These are phyloP conservation scores for Agrotis exclamationis DNA, from an alignment of 2,888 invertebrate species.

Conservation along the genomic window DNA sequence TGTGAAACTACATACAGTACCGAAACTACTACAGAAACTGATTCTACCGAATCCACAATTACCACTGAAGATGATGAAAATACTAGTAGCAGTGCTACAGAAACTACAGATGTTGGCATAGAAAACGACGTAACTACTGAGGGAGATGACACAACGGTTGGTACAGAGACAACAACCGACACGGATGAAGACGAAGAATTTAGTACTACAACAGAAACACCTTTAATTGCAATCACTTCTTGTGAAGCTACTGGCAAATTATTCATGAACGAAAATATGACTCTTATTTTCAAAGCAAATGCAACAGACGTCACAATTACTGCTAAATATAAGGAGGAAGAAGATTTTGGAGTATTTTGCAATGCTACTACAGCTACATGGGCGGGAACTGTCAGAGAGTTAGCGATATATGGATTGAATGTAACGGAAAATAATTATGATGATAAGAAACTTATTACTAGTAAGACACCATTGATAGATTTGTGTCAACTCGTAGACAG, in stretches of 20 bases:
- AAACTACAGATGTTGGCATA: not conserved
- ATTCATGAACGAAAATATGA: constrained; percentile 73
- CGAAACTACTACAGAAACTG: constrained; percentile 16
- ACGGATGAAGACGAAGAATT: constrained; percentile 26
- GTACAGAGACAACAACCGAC: not conserved
- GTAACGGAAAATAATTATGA: constrained; percentile 84
- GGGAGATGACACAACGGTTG: not conserved
- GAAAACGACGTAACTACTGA: not conserved
- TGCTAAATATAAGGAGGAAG: constrained; percentile 66
- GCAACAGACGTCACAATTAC: constrained; percentile 71
- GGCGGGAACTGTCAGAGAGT: constrained; percentile 70
- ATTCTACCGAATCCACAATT: constrained; percentile 17
- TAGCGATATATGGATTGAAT: constrained; percentile 82
- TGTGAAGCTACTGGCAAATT: constrained; percentile 78
- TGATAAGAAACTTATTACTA: constrained; percentile 70
- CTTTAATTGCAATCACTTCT: constrained; percentile 11
- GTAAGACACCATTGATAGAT: constrained; percentile 63
- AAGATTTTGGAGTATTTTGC: constrained; percentile 75
- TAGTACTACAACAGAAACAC: constrained; percentile 25
- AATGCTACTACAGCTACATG: constrained; percentile 64
- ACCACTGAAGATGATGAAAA: constrained; percentile 6
- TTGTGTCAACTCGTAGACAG: constrained; percentile 73
- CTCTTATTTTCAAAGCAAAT: constrained; percentile 75
- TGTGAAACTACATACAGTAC: constrained; percentile 68
- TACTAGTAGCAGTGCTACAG: not conserved